Percentiles rank a stretch among this genome's conserved stretches.
Conservation (phyloP, 2,888 invertebrate genomes). For the Urechis unicinctus region DNA sequence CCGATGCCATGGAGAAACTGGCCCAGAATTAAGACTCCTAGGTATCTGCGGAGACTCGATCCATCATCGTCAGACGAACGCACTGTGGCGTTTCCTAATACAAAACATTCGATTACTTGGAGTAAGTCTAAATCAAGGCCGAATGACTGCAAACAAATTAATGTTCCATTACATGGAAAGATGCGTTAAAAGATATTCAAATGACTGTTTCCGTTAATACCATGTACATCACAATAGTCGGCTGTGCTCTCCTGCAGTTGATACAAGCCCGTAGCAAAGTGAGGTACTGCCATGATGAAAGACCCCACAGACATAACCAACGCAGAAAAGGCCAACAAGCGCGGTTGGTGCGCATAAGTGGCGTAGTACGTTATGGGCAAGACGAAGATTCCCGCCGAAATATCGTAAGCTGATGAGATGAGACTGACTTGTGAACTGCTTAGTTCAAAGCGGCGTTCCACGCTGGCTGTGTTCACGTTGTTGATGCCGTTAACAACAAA, state of each 20-base stretch:
- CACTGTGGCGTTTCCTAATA: background rate
- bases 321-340: conserved; percentile 67
- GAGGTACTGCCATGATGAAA: conserved; percentile 72
- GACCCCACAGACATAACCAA: conserved; percentile 64
- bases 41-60: conserved; percentile 13
- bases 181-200: no score
- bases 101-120: background rate
- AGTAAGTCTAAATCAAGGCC: no score
- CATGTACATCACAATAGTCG: conserved; percentile 4
- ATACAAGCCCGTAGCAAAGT: conserved; percentile 69
- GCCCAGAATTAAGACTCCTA: conserved; percentile 33
- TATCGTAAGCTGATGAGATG: conserved; percentile 39
- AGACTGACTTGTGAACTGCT: conserved; percentile 35
- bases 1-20: conserved; percentile 25
- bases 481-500: conserved; percentile 44
- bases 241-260: conserved; percentile 23
- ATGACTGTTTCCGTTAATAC: no score
- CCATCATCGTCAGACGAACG: background rate
- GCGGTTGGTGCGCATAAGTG: conserved; percentile 51
- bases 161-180: no score
- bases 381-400: conserved; percentile 38
- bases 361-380: conserved; percentile 62
- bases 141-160: no score
- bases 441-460: conserved; percentile 38
- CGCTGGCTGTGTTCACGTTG: conserved; percentile 40